Conservation (phyloP, 2,797 vertebrate species). For the Mastacembelus armatus region DNA sequence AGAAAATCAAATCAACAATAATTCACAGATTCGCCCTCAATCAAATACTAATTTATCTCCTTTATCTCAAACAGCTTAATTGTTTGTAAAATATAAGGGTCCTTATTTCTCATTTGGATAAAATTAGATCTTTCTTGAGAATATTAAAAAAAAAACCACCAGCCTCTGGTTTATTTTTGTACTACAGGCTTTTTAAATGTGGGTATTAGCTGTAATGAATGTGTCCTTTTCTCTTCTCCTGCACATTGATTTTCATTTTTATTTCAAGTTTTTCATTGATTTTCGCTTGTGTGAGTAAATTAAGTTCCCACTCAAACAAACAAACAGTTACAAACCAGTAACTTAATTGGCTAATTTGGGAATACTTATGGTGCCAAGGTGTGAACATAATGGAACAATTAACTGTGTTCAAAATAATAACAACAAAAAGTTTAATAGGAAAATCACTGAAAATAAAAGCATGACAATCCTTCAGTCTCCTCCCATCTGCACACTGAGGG, state of each 20-base stretch:
- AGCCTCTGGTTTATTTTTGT: too few species aligned
- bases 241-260: neutral
- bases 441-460: constrained; percentile 33
- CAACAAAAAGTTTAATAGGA: constrained; percentile 15
- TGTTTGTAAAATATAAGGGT: too few species aligned
- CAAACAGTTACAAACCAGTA: constrained; percentile 9
- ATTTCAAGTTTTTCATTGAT: neutral
- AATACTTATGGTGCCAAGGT: neutral
- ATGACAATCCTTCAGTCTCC: constrained; percentile 25
- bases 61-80: too few species aligned
- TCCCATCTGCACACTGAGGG: constrained; percentile 66
- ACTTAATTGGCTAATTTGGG: constrained; percentile 2
- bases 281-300: neutral
- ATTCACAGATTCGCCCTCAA: too few species aligned
- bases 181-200: too few species aligned
- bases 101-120: too few species aligned
- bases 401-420: constrained; percentile 20
- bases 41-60: too few species aligned
- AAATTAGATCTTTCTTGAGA: too few species aligned
- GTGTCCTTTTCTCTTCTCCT: neutral
- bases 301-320: neutral
- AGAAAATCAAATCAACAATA: too few species aligned
- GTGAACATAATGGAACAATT: constrained; percentile 2
- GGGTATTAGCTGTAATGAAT: neutral
- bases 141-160: too few species aligned